These are phyloP conservation scores for Rhingia rostrata DNA, from an alignment of 2,888 invertebrate species.

Conservation along the genomic window DNA sequence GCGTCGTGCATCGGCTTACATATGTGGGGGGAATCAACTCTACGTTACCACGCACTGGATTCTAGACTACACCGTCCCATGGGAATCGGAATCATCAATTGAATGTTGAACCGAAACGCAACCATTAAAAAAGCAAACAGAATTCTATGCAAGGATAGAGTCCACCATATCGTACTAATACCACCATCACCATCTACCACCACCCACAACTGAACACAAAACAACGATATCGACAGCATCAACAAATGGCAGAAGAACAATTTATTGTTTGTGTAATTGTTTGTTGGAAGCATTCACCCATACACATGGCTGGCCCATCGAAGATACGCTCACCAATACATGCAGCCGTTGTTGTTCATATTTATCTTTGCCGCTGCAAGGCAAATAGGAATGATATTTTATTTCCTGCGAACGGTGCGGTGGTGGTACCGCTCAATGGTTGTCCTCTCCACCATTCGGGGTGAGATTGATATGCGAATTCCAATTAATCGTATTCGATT, in stretches of 20 bases:
- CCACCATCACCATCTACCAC: background rate
- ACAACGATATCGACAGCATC: slow-evolving; percentile 44
- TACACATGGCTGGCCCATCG: background rate
- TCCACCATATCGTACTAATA: slow-evolving; percentile 26
- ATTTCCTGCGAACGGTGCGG: slow-evolving; percentile 43
- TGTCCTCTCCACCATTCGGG: slow-evolving; percentile 1
- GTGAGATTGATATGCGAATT: slow-evolving; percentile 73
- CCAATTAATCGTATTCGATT: slow-evolving; percentile 74
- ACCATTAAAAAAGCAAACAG: slow-evolving; percentile 24
- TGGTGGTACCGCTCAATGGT: background rate
- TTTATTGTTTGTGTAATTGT: slow-evolving; percentile 67
- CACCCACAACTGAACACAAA: background rate
- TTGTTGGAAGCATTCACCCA: slow-evolving; percentile 41
- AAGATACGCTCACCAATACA: slow-evolving; percentile 7
- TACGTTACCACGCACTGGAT: background rate
- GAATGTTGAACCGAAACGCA: slow-evolving; percentile 42
- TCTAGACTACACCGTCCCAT: background rate
- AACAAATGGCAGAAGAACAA: slow-evolving; percentile 67
- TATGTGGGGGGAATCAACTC: slow-evolving; percentile 7
- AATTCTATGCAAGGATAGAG: slow-evolving; percentile 28
- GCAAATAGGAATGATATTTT: slow-evolving; percentile 67
- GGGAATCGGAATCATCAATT: slow-evolving; percentile 49
- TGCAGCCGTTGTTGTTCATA: slow-evolving; percentile 53
- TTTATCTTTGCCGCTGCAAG: slow-evolving; percentile 67
- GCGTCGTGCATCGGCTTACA: slow-evolving; percentile 11